Percentiles rank a stretch among this genome's conserved stretches.
Evolutionary conservation across 2,888 invertebrate genomes (phyloP).

Genomic region (Sympetrum striolatum): DNA sequence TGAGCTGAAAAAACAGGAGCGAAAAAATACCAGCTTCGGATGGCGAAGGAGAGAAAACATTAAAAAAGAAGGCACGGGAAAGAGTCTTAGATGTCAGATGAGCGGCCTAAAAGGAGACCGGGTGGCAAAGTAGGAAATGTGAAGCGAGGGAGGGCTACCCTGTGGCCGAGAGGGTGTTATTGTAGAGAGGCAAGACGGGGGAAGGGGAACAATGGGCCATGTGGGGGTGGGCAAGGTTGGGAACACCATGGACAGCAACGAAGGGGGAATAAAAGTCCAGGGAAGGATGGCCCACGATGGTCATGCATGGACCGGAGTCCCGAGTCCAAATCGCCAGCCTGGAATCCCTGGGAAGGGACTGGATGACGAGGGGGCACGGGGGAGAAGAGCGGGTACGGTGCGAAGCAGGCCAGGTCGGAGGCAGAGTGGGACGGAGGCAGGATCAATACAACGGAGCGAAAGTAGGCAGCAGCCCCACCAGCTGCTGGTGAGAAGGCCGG

Average conservation of each 20-base stretch:
- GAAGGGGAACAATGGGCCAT: neutral
- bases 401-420: neutral
- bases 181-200: no score
- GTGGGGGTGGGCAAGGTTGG: neutral
- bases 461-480: neutral
- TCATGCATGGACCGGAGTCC: slow-evolving; percentile 24
- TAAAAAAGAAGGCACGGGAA: neutral
- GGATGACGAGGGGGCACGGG: neutral
- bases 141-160: neutral
- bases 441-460: slow-evolving; percentile 5
- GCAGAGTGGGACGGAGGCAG: neutral
- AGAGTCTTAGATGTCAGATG: neutral
- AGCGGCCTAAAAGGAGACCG: neutral
- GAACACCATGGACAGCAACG: neutral
- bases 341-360: slow-evolving; percentile 19
- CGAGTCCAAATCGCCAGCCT: slow-evolving; percentile 28
- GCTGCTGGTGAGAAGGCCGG: neutral
- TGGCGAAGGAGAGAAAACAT: neutral
- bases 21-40: neutral
- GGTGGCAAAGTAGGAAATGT: neutral
- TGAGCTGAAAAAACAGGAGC: neutral
- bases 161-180: neutral
- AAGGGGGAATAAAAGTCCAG: neutral
- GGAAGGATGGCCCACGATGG: slow-evolving; percentile 15
- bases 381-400: neutral